phyloP scores from a whole-genome alignment of 2,113 vertebrate species.

The Ascaphus truei region DNA sequence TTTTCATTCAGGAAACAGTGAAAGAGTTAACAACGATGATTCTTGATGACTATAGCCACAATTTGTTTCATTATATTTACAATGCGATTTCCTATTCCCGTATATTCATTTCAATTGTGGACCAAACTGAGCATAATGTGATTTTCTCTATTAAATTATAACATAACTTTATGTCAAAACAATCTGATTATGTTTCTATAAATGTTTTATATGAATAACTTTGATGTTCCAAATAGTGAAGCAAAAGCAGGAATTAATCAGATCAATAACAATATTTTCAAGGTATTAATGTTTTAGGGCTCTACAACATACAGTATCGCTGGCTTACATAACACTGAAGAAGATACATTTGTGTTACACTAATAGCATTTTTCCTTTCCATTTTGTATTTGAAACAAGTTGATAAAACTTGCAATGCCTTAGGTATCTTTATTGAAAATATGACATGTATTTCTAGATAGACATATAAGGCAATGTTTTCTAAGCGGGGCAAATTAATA shows the following conservation, averaged over 20 bases:
- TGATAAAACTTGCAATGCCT: too few species aligned
- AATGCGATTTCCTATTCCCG: background rate
- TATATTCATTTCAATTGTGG: background rate
- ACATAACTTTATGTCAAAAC: too few species aligned
- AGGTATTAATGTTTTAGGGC: too few species aligned
- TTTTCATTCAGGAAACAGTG: background rate
- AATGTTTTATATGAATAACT: background rate
- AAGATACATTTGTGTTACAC: too few species aligned
- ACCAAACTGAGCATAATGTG: background rate
- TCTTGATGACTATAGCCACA: background rate
- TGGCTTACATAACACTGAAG: too few species aligned
- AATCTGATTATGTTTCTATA: conserved; percentile 11
- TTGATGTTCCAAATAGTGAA: background rate
- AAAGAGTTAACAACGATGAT: background rate
- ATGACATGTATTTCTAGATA: too few species aligned
- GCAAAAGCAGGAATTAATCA: background rate
- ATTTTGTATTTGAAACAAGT: too few species aligned
- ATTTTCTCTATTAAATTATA: background rate
- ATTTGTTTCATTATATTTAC: background rate
- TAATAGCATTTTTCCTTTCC: too few species aligned
- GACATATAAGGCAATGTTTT: too few species aligned
- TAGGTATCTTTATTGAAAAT: too few species aligned
- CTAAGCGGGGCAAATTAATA: too few species aligned
- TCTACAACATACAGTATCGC: too few species aligned
- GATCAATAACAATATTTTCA: background rate